These are phyloP conservation scores for Herpailurus yagouaroundi DNA, from an alignment of 2,113 vertebrate species.

Conservation along the genomic window DNA sequence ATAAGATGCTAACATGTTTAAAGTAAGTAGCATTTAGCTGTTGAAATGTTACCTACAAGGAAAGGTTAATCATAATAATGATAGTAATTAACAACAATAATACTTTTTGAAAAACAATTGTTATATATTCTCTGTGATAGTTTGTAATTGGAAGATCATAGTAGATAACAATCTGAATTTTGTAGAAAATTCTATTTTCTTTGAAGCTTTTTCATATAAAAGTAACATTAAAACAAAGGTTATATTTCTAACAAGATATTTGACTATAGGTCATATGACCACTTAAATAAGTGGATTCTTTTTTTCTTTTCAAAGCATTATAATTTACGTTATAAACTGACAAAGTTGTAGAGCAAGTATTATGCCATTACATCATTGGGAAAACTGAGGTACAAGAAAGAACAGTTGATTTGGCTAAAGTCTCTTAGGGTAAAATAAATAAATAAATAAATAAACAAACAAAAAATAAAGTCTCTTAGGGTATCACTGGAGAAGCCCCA, in stretches of 20 bases:
- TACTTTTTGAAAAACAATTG: background rate
- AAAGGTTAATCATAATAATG: background rate
- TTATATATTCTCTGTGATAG: background rate
- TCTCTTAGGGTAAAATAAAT: background rate
- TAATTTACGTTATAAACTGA: background rate
- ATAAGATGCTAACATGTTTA: background rate
- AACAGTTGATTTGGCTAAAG: background rate
- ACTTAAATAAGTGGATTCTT: background rate
- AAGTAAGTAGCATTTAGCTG: background rate
- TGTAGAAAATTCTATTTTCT: background rate
- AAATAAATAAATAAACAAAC: too few species aligned
- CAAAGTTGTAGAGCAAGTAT: background rate
- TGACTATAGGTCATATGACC: background rate
- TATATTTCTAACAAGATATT: background rate
- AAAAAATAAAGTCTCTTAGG: background rate
- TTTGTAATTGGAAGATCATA: background rate
- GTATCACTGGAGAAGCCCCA: background rate
- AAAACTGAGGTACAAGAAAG: background rate
- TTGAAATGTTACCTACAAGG: background rate
- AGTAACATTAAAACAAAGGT: background rate
- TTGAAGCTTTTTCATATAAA: background rate
- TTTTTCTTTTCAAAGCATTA: conserved; percentile 28
- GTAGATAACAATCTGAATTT: background rate
- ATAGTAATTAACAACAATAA: background rate
- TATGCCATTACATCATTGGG: background rate